Evolutionary conservation across 2,113 vertebrate species (phyloP).

Genomic region (Silurus meridionalis): DNA sequence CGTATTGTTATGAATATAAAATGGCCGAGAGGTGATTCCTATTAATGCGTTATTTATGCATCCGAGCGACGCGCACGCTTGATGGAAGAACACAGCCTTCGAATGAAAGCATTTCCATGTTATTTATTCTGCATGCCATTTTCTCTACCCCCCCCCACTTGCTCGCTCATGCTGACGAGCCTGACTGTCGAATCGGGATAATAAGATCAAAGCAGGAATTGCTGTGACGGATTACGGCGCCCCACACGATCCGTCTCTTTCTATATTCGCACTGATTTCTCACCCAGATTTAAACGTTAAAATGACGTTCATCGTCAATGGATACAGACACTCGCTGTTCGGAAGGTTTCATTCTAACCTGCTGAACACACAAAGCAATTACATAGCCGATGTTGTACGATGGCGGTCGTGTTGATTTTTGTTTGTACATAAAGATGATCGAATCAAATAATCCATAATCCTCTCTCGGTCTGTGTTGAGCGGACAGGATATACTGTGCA

Average conservation of each 20-base stretch:
- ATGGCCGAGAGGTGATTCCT: constrained; percentile 53
- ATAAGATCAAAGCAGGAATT: constrained; percentile 68
- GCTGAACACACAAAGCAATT: neutral
- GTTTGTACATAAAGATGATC: neutral
- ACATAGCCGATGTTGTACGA: neutral
- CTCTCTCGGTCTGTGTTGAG: neutral
- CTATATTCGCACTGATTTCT: constrained; percentile 63
- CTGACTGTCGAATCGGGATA: constrained; percentile 68
- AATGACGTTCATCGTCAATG: constrained; percentile 61
- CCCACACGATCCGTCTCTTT: constrained; percentile 61
- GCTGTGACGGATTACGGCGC: constrained; percentile 64
- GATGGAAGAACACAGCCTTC: constrained; percentile 56
- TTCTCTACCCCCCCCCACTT: neutral
- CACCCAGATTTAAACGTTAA: constrained; percentile 70
- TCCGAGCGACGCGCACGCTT: constrained; percentile 47
- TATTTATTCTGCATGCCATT: constrained; percentile 36
- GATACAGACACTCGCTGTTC: constrained; percentile 32
- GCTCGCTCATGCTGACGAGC: constrained; percentile 55
- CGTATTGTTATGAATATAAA: constrained; percentile 65
- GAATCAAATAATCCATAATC: constrained; percentile 1
- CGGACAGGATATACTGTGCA: neutral
- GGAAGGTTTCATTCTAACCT: constrained; percentile 25
- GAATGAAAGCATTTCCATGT: constrained; percentile 56
- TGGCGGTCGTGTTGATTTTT: neutral
- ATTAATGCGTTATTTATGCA: constrained; percentile 66